A percentile compares a stretch with the other conserved stretches of the same genome.
These are phyloP conservation scores for Morpho deidamia DNA, from an alignment of 2,888 invertebrate genomes.

Conservation along the genomic window DNA sequence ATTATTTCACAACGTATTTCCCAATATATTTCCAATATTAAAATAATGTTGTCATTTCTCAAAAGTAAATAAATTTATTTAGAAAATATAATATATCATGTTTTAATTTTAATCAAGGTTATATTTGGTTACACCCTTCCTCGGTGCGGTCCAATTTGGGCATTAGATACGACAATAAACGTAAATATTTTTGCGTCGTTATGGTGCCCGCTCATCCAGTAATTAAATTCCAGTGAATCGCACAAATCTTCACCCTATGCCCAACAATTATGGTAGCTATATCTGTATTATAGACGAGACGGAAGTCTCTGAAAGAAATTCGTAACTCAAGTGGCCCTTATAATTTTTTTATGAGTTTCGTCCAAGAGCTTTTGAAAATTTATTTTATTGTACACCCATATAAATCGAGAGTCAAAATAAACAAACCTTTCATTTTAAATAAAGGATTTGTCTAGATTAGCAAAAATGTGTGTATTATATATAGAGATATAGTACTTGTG, in stretches of 20 bases:
- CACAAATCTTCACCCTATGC: constrained; percentile 53
- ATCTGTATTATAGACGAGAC: constrained; percentile 6
- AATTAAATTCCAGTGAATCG: constrained; percentile 76
- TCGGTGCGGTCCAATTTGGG: constrained; percentile 60
- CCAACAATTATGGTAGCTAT: constrained; percentile 12
- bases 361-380: constrained; percentile 6
- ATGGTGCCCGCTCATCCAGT: constrained; percentile 58
- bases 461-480: no score
- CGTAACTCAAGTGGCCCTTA: constrained; percentile 14
- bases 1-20: no score
- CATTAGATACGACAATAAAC: constrained; percentile 68
- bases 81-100: background rate
- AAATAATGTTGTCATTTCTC: background rate
- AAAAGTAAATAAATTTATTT: background rate
- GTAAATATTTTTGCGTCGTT: constrained; percentile 77
- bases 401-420: background rate
- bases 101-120: constrained; percentile 3
- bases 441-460: no score
- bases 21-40: no score
- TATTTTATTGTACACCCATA: background rate
- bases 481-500: no score
- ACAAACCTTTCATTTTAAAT: background rate
- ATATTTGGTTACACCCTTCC: background rate
- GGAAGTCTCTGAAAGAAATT: constrained; percentile 12
- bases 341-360: constrained; percentile 8